Percentiles rank a stretch among this genome's conserved stretches.
Conservation (phyloP, 2,113 vertebrate genomes). For the Sebastes schlegelii region DNA sequence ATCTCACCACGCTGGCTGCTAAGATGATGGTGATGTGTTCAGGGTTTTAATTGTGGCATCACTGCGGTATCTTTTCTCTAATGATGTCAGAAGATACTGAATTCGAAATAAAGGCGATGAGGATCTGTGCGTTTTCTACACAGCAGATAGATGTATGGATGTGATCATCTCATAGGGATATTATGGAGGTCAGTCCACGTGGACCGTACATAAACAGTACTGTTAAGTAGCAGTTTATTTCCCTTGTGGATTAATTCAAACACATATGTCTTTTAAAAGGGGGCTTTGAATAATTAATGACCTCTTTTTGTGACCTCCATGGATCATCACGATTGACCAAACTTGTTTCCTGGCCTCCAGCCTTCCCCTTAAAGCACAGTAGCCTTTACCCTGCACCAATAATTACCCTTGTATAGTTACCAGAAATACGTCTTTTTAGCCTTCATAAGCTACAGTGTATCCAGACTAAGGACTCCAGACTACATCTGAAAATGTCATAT, state of each 20-base stretch:
- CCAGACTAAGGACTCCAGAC: too few relatives aligned
- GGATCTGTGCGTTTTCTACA: slow-evolving; percentile 6
- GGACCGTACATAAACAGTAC: slow-evolving; percentile 32
- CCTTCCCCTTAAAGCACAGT: slow-evolving; percentile 9
- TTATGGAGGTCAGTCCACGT: slow-evolving; percentile 5
- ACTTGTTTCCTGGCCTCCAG: slow-evolving; percentile 49
- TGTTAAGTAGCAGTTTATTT: slow-evolving; percentile 54
- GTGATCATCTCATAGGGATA: slow-evolving; percentile 29
- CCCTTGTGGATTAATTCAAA: slow-evolving; percentile 62
- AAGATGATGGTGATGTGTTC: slow-evolving; percentile 31
- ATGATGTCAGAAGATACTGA: slow-evolving; percentile 29
- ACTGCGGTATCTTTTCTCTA: background rate
- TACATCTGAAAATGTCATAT: background rate
- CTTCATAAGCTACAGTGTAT: too few relatives aligned
- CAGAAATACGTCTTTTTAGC: background rate
- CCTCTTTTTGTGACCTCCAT: slow-evolving; percentile 55
- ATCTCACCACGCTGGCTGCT: background rate
- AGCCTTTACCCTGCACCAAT: background rate
- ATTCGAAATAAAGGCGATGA: background rate
- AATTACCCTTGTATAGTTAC: too few relatives aligned
- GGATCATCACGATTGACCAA: slow-evolving; percentile 39
- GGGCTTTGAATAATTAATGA: slow-evolving; percentile 63
- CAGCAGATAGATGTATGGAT: slow-evolving; percentile 18
- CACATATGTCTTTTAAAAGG: slow-evolving; percentile 51
- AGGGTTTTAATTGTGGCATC: slow-evolving; percentile 25